Evolutionary conservation across 1,140 invertebrate genomes (phyloP).

Genomic region (Andricus grossulariae): DNA sequence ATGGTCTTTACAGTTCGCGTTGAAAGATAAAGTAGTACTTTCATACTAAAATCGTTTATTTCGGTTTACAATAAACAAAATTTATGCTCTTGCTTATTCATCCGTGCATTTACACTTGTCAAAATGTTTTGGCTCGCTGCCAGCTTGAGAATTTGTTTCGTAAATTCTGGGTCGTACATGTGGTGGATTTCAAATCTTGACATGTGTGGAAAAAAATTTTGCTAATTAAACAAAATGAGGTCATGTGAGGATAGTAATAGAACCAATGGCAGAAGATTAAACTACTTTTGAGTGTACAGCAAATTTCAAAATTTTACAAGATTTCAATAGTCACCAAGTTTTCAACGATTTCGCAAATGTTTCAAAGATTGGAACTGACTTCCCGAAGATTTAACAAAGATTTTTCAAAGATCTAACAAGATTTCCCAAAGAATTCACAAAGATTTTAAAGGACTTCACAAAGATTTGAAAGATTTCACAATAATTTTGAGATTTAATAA

Average conservation of each 20-base stretch:
- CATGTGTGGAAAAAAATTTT: slow-evolving; percentile 4
- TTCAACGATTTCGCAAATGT: no score
- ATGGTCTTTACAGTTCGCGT: neutral
- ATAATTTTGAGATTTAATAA: no score
- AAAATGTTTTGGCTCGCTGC: slow-evolving; percentile 20
- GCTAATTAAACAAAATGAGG: neutral
- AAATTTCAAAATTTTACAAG: no score
- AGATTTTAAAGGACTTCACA: no score
- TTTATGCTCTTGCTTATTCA: slow-evolving; percentile 23
- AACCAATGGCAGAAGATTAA: neutral
- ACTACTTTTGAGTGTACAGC: no score
- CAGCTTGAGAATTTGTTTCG: slow-evolving; percentile 22
- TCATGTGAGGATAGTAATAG: slow-evolving; percentile 15
- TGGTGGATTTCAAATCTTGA: slow-evolving; percentile 27
- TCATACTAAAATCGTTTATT: slow-evolving; percentile 18
- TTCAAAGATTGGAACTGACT: no score
- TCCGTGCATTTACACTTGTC: slow-evolving; percentile 19
- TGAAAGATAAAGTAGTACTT: neutral
- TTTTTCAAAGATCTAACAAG: no score
- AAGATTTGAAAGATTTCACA: no score
- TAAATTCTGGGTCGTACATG: slow-evolving; percentile 18
- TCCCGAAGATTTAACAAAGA: no score
- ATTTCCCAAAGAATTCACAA: no score
- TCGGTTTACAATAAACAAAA: slow-evolving; percentile 26
- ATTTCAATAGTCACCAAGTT: no score